Evolutionary conservation across 2,888 invertebrate species (phyloP).

Genomic region (Cephalotes varians): DNA sequence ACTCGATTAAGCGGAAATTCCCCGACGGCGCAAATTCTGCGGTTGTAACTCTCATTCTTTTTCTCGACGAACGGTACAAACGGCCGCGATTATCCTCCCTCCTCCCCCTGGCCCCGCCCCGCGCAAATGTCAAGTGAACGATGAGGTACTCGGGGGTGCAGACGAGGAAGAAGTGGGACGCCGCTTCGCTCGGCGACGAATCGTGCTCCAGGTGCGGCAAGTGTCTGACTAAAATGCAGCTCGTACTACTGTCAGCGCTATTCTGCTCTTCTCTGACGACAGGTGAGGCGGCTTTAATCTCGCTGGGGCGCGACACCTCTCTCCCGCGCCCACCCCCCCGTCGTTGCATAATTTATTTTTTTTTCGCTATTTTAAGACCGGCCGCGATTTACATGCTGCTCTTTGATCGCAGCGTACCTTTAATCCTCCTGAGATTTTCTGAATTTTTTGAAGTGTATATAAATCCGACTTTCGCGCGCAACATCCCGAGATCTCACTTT

Average conservation of each 20-base stretch:
- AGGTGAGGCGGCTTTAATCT: constrained; percentile 78
- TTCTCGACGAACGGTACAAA: constrained; percentile 14
- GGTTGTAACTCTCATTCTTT: constrained; percentile 23
- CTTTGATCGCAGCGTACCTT: constrained; percentile 9
- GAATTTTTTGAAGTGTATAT: neutral
- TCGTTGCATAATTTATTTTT: constrained; percentile 10
- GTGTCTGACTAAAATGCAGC: constrained; percentile 81
- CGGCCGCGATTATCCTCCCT: constrained; percentile 40
- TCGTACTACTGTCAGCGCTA: constrained; percentile 79
- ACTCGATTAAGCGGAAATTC: constrained; percentile 14
- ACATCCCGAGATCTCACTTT: neutral
- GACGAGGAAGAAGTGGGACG: constrained; percentile 67
- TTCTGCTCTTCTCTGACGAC: constrained; percentile 77
- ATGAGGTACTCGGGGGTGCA: constrained; percentile 75
- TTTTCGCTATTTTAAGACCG: constrained; percentile 10
- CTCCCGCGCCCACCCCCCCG: neutral
- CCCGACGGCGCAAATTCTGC: constrained; percentile 19
- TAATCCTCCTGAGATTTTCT: constrained; percentile 11
- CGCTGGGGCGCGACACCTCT: constrained; percentile 34
- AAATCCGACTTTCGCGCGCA: neutral
- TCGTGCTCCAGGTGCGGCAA: constrained; percentile 76
- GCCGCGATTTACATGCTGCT: constrained; percentile 2
- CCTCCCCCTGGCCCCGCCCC: constrained; percentile 1
- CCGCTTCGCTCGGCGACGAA: constrained; percentile 75
- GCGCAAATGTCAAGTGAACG: constrained; percentile 75